Percentiles rank a stretch among this genome's conserved stretches.
phyloP scores from a whole-genome alignment of 2,797 vertebrate species.

The Coluber constrictor region DNA sequence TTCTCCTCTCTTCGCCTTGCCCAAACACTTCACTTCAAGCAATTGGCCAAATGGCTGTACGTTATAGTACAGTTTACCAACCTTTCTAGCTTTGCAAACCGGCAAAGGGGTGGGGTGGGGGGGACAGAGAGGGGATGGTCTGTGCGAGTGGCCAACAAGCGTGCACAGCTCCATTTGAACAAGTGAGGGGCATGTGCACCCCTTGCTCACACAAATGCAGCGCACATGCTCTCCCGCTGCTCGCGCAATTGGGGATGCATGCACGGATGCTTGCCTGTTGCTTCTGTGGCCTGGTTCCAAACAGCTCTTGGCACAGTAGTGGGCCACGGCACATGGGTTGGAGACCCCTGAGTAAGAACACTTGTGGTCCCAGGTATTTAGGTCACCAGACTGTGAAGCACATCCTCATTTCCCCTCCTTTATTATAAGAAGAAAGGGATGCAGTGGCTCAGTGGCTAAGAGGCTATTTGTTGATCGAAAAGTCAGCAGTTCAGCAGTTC shows the following conservation, averaged over 20 bases:
- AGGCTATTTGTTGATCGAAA: too few species aligned
- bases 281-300: background rate
- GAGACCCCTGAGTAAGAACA: too few species aligned
- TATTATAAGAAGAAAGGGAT: conserved; percentile 20
- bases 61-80: background rate
- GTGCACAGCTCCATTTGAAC: background rate
- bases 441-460: too few species aligned
- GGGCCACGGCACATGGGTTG: background rate
- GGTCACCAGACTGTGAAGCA: background rate
- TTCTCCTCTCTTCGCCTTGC: background rate
- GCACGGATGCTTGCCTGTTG: background rate
- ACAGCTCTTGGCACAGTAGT: background rate
- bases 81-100: background rate
- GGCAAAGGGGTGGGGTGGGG: accelerated
- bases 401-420: background rate
- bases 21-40: background rate
- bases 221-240: background rate
- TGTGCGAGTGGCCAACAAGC: background rate
- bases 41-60: background rate
- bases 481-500: too few species aligned
- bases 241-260: background rate
- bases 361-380: background rate
- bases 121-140: background rate
- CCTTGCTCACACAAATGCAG: background rate
- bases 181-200: background rate